Percentiles rank a stretch among this genome's conserved stretches.
Conservation (phyloP, 2,113 vertebrate species). For the Thalassarche chlororhynchos region DNA sequence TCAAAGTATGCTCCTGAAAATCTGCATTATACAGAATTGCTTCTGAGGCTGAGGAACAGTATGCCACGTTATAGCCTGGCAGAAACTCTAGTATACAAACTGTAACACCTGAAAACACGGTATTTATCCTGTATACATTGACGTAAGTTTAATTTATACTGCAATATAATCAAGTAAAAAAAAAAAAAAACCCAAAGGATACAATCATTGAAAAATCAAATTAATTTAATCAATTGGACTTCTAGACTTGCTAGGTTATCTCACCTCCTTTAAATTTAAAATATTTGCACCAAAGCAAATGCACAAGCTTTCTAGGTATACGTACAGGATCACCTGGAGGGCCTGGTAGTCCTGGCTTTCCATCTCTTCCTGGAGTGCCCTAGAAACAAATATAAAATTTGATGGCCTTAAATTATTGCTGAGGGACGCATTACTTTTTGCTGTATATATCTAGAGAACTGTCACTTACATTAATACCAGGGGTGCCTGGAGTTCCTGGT, state of each 20-base stretch:
- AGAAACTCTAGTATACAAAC: conserved; percentile 7
- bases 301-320: conserved; percentile 29
- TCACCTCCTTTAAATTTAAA: neutral
- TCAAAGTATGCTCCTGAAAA: neutral
- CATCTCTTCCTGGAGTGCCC: conserved; percentile 90
- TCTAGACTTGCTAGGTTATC: neutral
- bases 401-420: neutral
- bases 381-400: conserved; percentile 69
- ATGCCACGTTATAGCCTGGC: neutral
- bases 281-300: neutral
- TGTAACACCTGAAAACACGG: conserved; percentile 7
- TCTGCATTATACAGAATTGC: neutral
- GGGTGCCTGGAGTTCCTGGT: conserved; percentile 82
- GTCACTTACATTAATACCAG: conserved; percentile 84
- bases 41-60: neutral
- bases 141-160: neutral
- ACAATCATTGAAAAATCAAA: conserved; percentile 20
- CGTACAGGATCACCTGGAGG: conserved; percentile 94
- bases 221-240: neutral
- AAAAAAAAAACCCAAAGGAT: neutral
- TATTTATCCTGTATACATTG: conserved; percentile 8
- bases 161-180: neutral
- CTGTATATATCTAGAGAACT: neutral
- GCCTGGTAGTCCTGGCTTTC: conserved; percentile 89
- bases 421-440: neutral